Evolutionary conservation across 2,888 invertebrate species (phyloP).

Genomic region (Lasioglossum morio): DNA sequence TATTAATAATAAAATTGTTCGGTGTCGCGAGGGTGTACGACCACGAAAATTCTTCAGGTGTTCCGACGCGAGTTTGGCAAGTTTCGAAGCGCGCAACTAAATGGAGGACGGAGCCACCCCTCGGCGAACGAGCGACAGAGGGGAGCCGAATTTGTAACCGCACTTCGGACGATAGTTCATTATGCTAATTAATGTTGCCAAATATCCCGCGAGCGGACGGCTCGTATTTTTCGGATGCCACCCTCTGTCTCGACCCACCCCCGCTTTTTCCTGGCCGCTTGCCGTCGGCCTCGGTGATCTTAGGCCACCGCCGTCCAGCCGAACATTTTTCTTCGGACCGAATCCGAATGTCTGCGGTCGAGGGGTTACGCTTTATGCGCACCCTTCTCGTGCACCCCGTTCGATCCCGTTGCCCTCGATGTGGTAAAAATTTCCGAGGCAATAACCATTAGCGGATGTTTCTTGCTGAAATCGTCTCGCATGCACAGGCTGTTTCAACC

Average conservation of each 20-base stretch:
- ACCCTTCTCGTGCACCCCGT: conserved; percentile 43
- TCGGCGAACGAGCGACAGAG: too few species aligned
- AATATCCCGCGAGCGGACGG: conserved; percentile 63
- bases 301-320: conserved; percentile 52
- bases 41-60: conserved; percentile 22
- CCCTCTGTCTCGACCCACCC: conserved; percentile 34
- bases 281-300: conserved; percentile 64
- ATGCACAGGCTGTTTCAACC: background rate
- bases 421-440: conserved; percentile 43
- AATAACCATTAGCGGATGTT: conserved; percentile 52
- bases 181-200: conserved; percentile 75
- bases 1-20: conserved; percentile 63
- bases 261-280: conserved; percentile 52
- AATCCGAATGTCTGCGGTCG: conserved; percentile 51
- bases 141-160: conserved; percentile 67
- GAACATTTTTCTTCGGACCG: conserved; percentile 56
- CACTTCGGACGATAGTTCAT: conserved; percentile 71
- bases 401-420: conserved; percentile 40
- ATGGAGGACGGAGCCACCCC: conserved; percentile 18
- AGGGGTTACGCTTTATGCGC: conserved; percentile 52
- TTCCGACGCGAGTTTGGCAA: conserved; percentile 35
- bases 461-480: background rate
- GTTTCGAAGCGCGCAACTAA: conserved; percentile 41
- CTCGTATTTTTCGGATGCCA: conserved; percentile 44
- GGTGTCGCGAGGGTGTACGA: background rate